phyloP scores from a whole-genome alignment of 2,113 vertebrate genomes.

The Onychostoma macrolepis region DNA sequence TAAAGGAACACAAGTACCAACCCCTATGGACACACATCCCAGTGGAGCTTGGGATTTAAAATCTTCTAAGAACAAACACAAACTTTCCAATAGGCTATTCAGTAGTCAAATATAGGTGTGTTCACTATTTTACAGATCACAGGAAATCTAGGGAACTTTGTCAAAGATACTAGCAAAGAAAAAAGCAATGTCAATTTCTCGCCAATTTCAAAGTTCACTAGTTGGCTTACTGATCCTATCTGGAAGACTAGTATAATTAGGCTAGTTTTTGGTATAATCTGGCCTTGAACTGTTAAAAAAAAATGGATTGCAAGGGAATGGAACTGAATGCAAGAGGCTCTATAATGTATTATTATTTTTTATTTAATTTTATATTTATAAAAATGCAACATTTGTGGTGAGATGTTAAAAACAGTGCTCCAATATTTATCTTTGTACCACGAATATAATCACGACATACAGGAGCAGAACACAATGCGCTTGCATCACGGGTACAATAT shows the following conservation, averaged over 20 bases:
- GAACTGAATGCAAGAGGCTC: background rate
- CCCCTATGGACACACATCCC: slow-evolving; percentile 23
- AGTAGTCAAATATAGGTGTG: slow-evolving; percentile 25
- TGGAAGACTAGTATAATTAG: background rate
- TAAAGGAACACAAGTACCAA: slow-evolving; percentile 23
- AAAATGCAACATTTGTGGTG: background rate
- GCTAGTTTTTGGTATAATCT: background rate
- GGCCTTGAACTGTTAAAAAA: background rate
- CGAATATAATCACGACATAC: background rate
- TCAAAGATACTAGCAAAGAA: background rate
- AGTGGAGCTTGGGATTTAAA: slow-evolving; percentile 7
- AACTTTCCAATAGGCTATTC: background rate
- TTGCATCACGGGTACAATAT: background rate
- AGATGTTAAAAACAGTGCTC: background rate
- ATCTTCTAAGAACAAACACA: slow-evolving; percentile 42
- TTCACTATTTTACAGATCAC: background rate
- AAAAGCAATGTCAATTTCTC: background rate
- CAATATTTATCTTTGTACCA: background rate
- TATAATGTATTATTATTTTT: no score
- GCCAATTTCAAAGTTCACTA: background rate
- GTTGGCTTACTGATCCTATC: background rate
- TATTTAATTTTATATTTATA: background rate
- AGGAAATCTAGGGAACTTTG: background rate
- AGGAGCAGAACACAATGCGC: background rate
- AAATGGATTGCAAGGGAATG: background rate